These are phyloP conservation scores for Threskiornis aethiopicus DNA, from an alignment of 2,797 vertebrate genomes.

Conservation along the genomic window DNA sequence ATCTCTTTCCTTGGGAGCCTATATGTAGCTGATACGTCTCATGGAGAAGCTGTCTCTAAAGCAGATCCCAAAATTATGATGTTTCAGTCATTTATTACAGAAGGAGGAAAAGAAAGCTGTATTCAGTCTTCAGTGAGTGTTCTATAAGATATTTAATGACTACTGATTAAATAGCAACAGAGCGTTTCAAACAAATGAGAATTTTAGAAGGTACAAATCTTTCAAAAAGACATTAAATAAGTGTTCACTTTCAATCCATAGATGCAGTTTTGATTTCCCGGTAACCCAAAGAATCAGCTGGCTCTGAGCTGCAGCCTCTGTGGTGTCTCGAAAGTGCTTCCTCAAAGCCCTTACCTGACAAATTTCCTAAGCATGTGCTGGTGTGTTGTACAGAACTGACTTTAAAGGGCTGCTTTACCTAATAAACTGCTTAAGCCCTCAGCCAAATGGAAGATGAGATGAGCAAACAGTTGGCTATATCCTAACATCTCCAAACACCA, in stretches of 20 bases:
- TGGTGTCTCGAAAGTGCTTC: background rate
- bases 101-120: background rate
- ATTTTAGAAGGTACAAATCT: background rate
- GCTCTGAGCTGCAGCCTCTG: background rate
- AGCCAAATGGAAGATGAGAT: background rate
- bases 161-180: background rate
- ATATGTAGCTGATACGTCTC: background rate
- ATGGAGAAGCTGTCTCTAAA: background rate
- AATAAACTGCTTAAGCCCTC: background rate
- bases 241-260: background rate
- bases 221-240: background rate
- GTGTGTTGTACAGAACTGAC: background rate
- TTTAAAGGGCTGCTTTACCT: background rate
- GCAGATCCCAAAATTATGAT: background rate
- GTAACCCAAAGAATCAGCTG: background rate
- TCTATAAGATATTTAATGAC: background rate
- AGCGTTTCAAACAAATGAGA: background rate
- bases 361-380: background rate
- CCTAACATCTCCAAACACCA: background rate
- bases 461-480: background rate
- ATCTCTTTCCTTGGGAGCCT: background rate
- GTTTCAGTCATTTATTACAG: background rate
- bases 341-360: background rate
- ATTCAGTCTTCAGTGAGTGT: background rate
- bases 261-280: background rate